Conservation (phyloP, 2,113 vertebrate genomes). For the Elephas maximus region DNA sequence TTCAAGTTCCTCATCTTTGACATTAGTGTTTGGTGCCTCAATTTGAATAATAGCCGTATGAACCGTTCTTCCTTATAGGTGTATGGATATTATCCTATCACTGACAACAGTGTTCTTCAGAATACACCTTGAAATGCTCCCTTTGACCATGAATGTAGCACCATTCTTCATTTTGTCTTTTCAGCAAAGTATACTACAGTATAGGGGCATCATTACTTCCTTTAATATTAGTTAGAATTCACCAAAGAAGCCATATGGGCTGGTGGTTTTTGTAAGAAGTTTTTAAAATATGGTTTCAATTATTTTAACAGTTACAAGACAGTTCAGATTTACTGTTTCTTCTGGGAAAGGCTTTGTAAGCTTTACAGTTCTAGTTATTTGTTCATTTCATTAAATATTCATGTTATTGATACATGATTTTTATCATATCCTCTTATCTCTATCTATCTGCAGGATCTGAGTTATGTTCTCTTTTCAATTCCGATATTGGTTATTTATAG, state of each 20-base stretch:
- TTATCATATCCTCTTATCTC: neutral
- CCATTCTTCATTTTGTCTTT: too few species aligned
- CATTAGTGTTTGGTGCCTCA: too few species aligned
- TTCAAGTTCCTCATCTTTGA: too few species aligned
- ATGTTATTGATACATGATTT: neutral
- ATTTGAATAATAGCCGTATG: too few species aligned
- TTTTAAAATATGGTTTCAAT: neutral
- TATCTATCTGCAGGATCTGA: neutral
- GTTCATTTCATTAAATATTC: neutral
- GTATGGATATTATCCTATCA: too few species aligned
- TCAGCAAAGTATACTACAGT: too few species aligned
- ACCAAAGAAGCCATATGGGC: neutral
- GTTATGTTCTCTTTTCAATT: neutral
- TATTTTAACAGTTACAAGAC: neutral
- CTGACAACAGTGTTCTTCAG: too few species aligned
- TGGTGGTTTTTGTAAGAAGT: too few species aligned
- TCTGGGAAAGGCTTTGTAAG: neutral
- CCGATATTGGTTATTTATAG: too few species aligned
- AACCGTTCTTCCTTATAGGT: too few species aligned
- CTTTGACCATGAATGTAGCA: too few species aligned
- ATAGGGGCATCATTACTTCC: neutral
- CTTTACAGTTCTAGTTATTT: neutral
- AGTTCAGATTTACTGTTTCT: neutral
- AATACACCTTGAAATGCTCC: too few species aligned
- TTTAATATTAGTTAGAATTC: neutral